Base-by-base conservation (phyloP, 2,113 vertebrate genomes). In the Stictonetta naevosa region DNA sequence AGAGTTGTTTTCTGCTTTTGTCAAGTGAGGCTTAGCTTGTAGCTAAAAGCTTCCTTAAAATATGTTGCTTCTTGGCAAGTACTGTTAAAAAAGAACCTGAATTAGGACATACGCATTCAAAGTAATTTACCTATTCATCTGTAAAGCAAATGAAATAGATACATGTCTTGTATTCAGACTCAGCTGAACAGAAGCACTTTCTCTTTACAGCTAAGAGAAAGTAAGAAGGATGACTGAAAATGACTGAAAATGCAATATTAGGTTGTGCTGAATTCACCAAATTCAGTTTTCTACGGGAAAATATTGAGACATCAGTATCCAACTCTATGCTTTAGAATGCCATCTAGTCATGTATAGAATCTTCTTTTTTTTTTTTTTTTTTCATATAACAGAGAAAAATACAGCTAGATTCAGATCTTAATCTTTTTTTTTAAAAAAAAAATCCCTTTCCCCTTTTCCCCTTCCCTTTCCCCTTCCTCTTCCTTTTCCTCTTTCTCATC, bases 271-370 rank as follows among this genome's bases (percentile, higher is more conserved):
- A 83, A 79, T 87, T 69, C 4, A 67, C 36, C 71, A 75, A 71
- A 29, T 66, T 92, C 78, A 18, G 2, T 93, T 94, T 95, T 90
- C 48, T 74, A 38, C 64, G 29, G 29, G 56, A 90, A 96, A 95
- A 93, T 88, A 93, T 80, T 88, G 53, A 74, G 60, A 90, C 59
- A 82, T 64, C 26, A 67, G 7, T 81, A 91, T 86, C 67, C 55
- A 73, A 6, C 64, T 58, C 34, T 9, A 38, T 83, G 36, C 72
- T 50, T 92, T 83, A 15, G 36, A 90, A 26, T 89, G 36, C 28
- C 53, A 58, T 42, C 40, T 71, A 93, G 20, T 42, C 29, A 69
- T 33, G 6, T 58, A 52, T 20, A 83, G 31, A 78, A 46, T n/a
- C n/a, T n/a, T n/a, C n/a, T n/a, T n/a, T n/a, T n/a, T n/a, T n/a